Conservation (phyloP, 2,797 vertebrate species). For the Acanthurus lineatus region DNA sequence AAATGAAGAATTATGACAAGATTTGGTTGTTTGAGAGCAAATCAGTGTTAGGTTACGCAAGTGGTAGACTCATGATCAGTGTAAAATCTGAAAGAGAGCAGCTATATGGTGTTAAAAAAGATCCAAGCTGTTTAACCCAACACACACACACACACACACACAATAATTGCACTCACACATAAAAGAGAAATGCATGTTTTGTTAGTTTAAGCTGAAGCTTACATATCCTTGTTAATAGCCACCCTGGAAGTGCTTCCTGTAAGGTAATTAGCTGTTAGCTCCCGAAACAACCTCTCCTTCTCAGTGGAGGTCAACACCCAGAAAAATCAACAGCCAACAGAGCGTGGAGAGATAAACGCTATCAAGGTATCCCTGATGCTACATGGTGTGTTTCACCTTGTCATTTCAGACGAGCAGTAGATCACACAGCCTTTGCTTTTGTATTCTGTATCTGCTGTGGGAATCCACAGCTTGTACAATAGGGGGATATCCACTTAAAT, state of each 20-base stretch:
- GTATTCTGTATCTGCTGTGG: conserved; percentile 25
- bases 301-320: conserved; percentile 65
- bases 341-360: conserved; percentile 62
- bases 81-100: conserved; percentile 73
- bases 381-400: conserved; percentile 43
- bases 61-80: conserved; percentile 56
- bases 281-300: conserved; percentile 56
- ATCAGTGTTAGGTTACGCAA: conserved; percentile 51
- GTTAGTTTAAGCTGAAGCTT: conserved; percentile 69
- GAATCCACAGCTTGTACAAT: conserved; percentile 26
- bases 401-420: conserved; percentile 11
- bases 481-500: conserved; percentile 20
- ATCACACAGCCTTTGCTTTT: conserved; percentile 45
- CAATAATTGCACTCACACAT: neutral
- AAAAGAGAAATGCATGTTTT: conserved; percentile 44
- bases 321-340: conserved; percentile 64
- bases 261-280: conserved; percentile 75
- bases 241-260: conserved; percentile 67
- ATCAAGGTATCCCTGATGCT: conserved; percentile 72
- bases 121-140: conserved; percentile 24
- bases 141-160: conserved; percentile 25
- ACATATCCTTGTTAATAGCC: conserved; percentile 71
- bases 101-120: conserved; percentile 62
- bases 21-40: conserved; percentile 15
- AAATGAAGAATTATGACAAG: conserved; percentile 1